Percentiles rank a stretch among this genome's conserved stretches.
Conservation (phyloP, 2,888 invertebrate species). For the Micropterix aruncella region DNA sequence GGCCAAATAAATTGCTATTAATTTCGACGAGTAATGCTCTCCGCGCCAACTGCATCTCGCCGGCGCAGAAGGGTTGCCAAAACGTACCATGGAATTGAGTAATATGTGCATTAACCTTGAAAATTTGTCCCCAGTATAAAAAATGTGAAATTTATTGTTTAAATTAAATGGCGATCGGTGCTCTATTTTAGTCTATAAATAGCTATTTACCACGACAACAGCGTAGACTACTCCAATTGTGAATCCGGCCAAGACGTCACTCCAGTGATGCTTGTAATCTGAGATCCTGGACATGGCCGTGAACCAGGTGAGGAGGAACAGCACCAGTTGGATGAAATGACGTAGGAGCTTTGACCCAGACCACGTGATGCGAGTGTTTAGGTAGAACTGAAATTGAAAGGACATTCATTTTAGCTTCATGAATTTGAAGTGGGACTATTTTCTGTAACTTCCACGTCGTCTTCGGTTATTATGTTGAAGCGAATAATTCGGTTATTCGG, state of each 20-base stretch:
- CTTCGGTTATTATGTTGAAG: constrained; percentile 2
- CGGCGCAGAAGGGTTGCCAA: no score
- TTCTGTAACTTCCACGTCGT: constrained; percentile 3
- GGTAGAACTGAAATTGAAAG: constrained; percentile 55
- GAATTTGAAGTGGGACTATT: constrained; percentile 6
- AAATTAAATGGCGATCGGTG: no score
- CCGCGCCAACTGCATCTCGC: no score
- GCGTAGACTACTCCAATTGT: constrained; percentile 54
- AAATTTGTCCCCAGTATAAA: no score
- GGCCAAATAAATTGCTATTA: no score
- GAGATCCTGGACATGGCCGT: constrained; percentile 84
- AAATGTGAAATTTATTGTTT: no score
- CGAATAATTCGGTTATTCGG: no score
- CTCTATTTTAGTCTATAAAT: no score
- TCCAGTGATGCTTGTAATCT: constrained; percentile 98
- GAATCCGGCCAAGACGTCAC: constrained; percentile 82
- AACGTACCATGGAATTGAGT: no score
- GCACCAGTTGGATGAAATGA: constrained; percentile 72
- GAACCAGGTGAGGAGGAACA: constrained; percentile 69
- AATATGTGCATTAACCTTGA: no score
- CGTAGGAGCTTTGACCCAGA: constrained; percentile 65
- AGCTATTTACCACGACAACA: constrained; percentile 57
- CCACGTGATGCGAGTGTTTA: constrained; percentile 76
- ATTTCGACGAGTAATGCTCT: no score
- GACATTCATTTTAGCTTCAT: constrained; percentile 4